phyloP scores from a whole-genome alignment of 1,140 invertebrate genomes.

The Diorhabda sublineata region DNA sequence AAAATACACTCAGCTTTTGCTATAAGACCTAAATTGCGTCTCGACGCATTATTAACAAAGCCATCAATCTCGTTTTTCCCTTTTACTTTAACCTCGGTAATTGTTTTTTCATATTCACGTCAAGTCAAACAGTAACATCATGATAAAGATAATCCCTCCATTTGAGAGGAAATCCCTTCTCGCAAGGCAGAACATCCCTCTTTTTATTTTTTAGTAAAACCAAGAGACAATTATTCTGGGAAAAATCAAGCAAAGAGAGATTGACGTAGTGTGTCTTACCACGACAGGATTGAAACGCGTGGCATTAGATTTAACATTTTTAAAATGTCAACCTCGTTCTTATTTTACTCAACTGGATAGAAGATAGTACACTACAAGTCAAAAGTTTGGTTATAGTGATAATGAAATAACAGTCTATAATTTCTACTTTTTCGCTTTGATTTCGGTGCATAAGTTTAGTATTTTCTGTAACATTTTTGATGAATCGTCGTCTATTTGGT shows the following conservation, averaged over 20 bases:
- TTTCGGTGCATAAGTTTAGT: no score
- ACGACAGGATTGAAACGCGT: background rate
- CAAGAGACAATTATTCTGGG: background rate
- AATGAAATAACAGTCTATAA: no score
- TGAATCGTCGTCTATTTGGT: no score
- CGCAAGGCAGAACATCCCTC: background rate
- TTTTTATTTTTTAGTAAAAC: background rate
- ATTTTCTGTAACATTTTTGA: no score
- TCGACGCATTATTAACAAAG: no score
- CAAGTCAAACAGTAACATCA: background rate
- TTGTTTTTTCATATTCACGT: background rate
- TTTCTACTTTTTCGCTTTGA: no score
- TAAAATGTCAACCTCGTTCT: background rate
- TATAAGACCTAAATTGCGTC: no score
- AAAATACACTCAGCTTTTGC: no score
- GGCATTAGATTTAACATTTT: constrained; percentile 3
- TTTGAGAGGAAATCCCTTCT: constrained; percentile 2
- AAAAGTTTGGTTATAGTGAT: no score
- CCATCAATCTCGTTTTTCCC: background rate
- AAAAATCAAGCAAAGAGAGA: background rate
- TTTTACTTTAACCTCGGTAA: background rate
- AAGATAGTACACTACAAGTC: no score
- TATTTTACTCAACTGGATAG: background rate
- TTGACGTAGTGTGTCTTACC: background rate
- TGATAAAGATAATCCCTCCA: constrained; percentile 2